Percentiles rank a stretch among this genome's conserved stretches.
Evolutionary conservation across 2,888 invertebrate species (phyloP).

Genomic region (Diadromus collaris): DNA sequence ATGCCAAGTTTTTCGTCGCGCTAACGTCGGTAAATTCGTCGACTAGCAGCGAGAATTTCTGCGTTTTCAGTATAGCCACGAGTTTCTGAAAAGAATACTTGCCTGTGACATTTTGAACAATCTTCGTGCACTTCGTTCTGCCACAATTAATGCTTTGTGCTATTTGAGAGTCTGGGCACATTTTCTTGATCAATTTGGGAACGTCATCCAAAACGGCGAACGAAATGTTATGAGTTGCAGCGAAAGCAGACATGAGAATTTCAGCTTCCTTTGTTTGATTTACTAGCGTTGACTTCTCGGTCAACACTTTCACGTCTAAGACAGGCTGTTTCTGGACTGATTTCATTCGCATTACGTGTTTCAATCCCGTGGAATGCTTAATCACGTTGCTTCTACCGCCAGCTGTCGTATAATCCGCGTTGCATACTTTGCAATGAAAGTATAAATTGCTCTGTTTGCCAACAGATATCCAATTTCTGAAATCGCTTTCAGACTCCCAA

Average conservation of each 20-base stretch:
- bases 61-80: conserved; percentile 30
- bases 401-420: conserved; percentile 26
- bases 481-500: conserved; percentile 27
- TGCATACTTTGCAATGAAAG: conserved; percentile 34
- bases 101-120: conserved; percentile 51
- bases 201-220: conserved; percentile 54
- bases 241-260: conserved; percentile 40
- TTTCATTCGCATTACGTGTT: conserved; percentile 16
- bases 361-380: conserved; percentile 17
- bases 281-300: background rate
- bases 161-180: conserved; percentile 59
- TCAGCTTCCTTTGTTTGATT: conserved; percentile 40
- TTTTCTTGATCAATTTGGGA: conserved; percentile 41
- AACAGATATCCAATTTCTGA: conserved; percentile 20
- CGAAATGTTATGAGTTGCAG: conserved; percentile 58
- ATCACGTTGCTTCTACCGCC: conserved; percentile 26
- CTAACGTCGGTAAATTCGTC: conserved; percentile 60
- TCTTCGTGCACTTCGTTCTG: conserved; percentile 57
- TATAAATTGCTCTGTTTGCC: conserved; percentile 7
- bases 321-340: conserved; percentile 32
- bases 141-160: conserved; percentile 53
- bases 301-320: conserved; percentile 1
- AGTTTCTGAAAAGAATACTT: conserved; percentile 4
- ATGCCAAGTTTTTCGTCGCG: conserved; percentile 56
- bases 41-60: conserved; percentile 59